Percentiles rank a stretch among this genome's conserved stretches.
Evolutionary conservation across 2,113 vertebrate genomes (phyloP).

Genomic region (Lophochroa leadbeateri): DNA sequence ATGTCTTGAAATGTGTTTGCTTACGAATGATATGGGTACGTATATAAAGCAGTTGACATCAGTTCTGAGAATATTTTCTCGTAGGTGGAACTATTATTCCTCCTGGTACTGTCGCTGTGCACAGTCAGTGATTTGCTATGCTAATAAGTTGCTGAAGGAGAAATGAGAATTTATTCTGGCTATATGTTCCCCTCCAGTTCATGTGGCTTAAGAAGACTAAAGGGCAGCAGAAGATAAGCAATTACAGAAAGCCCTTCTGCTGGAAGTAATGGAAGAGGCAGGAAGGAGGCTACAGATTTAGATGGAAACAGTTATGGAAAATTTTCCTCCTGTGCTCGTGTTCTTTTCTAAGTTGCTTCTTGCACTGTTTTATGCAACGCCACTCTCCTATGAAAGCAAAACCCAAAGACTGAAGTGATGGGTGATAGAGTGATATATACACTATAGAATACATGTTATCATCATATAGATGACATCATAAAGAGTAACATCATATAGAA

Average conservation of each 20-base stretch:
- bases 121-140: background rate
- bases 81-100: constrained; percentile 55
- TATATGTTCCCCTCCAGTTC: background rate
- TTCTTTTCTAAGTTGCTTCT: background rate
- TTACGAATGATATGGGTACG: background rate
- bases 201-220: background rate
- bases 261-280: background rate
- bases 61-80: constrained; percentile 60
- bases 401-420: background rate
- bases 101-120: background rate
- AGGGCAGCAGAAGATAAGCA: background rate
- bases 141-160: background rate
- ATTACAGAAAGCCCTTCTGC: background rate
- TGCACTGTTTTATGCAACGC: background rate
- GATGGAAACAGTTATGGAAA: background rate
- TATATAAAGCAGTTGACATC: background rate
- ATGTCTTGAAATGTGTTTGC: background rate
- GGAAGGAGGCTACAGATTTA: background rate
- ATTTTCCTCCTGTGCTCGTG: background rate
- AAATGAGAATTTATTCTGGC: constrained; percentile 7
- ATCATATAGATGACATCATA: background rate
- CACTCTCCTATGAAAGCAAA: background rate
- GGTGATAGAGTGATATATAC: background rate
- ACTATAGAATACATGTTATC: background rate
- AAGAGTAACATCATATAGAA: background rate